These are phyloP conservation scores for Scaptomyza montana DNA, from an alignment of 1,140 invertebrate genomes.

Conservation along the genomic window DNA sequence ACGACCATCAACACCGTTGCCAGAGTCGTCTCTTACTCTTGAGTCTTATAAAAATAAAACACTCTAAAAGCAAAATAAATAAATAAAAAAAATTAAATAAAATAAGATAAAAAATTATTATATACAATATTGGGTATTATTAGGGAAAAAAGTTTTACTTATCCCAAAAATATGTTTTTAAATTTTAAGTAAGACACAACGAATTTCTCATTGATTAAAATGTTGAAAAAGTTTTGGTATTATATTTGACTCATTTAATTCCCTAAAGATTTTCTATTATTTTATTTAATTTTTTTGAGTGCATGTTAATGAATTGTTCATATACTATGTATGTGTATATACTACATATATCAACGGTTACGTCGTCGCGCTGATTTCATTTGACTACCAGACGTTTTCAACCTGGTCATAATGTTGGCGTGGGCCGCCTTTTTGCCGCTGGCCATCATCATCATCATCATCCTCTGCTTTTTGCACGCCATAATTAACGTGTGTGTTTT, in stretches of 20 bases:
- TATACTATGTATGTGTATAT: not conserved
- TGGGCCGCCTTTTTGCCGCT: slow-evolving; percentile 46
- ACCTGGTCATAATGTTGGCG: slow-evolving; percentile 37
- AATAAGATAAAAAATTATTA: no score
- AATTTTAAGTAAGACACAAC: no score
- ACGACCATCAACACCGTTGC: slow-evolving; percentile 71
- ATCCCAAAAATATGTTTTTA: no score
- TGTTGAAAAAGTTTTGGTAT: no score
- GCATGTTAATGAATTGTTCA: slow-evolving; percentile 2
- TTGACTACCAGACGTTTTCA: slow-evolving; percentile 70
- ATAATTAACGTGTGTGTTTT: slow-evolving; percentile 81
- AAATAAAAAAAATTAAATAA: not conserved
- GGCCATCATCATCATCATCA: slow-evolving; percentile 47
- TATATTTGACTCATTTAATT: no score
- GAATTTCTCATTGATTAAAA: no score
- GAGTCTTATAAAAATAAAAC: not conserved
- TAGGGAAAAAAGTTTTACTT: no score
- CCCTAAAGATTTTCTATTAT: no score
- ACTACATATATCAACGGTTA: slow-evolving; percentile 63
- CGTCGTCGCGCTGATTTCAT: slow-evolving; percentile 79
- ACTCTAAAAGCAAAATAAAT: not conserved
- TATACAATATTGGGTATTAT: no score
- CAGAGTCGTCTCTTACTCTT: not conserved
- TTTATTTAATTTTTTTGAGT: not conserved
- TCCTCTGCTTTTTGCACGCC: slow-evolving; percentile 39